Percentiles rank a stretch among this genome's conserved stretches.
phyloP scores from a whole-genome alignment of 2,113 vertebrate species.

The Beaufortia kweichowensis region DNA sequence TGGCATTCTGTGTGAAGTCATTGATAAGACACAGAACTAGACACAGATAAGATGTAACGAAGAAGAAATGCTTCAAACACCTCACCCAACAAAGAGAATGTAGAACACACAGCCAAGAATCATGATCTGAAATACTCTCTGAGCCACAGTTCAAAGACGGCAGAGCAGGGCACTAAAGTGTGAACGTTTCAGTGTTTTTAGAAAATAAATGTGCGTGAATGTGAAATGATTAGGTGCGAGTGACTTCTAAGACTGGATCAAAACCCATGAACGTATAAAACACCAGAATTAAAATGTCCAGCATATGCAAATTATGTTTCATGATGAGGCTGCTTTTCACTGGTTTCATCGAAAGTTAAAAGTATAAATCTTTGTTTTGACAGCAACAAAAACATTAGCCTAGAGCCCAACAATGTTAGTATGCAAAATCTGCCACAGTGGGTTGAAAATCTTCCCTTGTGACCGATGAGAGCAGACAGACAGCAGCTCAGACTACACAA shows the following conservation, averaged over 20 bases:
- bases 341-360: too few species aligned
- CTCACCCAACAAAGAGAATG: neutral
- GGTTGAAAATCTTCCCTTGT: neutral
- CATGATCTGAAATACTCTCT: neutral
- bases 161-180: too few species aligned
- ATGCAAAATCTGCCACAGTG: conserved; percentile 15
- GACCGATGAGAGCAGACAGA: conserved; percentile 16
- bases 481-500: conserved; percentile 18
- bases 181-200: too few species aligned
- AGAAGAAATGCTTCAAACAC: neutral
- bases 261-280: too few species aligned
- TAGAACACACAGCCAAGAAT: neutral
- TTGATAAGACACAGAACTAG: neutral
- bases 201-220: too few species aligned
- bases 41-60: neutral
- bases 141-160: neutral
- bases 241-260: too few species aligned
- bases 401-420: neutral
- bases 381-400: too few species aligned
- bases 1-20: neutral
- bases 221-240: too few species aligned
- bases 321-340: too few species aligned
- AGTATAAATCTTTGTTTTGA: too few species aligned
- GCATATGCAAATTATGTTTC: too few species aligned
- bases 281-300: too few species aligned